Evolutionary conservation across 2,888 invertebrate genomes (phyloP).

Genomic region (Hermaeophaga mercurialis): DNA sequence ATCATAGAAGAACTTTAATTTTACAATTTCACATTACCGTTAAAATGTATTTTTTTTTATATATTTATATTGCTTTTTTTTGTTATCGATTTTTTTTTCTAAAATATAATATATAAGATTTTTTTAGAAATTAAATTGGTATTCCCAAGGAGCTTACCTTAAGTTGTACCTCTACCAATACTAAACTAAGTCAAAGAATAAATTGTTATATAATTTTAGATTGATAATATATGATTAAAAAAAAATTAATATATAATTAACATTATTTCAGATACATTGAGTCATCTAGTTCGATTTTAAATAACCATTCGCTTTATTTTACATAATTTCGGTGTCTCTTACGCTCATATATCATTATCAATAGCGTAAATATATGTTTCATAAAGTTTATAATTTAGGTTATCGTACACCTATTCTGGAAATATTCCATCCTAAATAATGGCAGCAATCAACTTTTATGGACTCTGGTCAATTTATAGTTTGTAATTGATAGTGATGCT

Average conservation of each 20-base stretch:
- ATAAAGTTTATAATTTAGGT: slow-evolving; percentile 17
- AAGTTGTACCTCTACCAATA: no score
- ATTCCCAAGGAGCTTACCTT: no score
- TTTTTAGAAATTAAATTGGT: no score
- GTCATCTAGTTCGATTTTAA: neutral
- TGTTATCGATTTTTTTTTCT: no score
- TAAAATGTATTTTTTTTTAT: no score
- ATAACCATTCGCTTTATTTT: neutral
- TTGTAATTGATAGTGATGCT: slow-evolving; percentile 21
- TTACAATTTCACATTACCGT: no score
- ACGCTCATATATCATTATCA: slow-evolving; percentile 10
- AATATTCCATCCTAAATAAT: slow-evolving; percentile 20
- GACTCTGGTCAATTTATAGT: slow-evolving; percentile 17
- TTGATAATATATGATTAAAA: neutral
- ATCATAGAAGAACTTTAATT: no score
- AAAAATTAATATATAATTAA: neutral
- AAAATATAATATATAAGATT: no score
- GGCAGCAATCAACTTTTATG: slow-evolving; percentile 21
- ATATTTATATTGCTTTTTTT: no score
- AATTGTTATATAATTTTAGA: slow-evolving; percentile 5
- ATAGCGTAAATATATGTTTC: slow-evolving; percentile 17
- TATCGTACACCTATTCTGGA: slow-evolving; percentile 6
- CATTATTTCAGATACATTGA: neutral
- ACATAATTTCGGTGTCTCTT: neutral
- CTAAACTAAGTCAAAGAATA: no score